Percentiles rank a stretch among this genome's conserved stretches.
Evolutionary conservation across 2,888 invertebrate genomes (phyloP).

Genomic region (Achlya flavicornis): DNA sequence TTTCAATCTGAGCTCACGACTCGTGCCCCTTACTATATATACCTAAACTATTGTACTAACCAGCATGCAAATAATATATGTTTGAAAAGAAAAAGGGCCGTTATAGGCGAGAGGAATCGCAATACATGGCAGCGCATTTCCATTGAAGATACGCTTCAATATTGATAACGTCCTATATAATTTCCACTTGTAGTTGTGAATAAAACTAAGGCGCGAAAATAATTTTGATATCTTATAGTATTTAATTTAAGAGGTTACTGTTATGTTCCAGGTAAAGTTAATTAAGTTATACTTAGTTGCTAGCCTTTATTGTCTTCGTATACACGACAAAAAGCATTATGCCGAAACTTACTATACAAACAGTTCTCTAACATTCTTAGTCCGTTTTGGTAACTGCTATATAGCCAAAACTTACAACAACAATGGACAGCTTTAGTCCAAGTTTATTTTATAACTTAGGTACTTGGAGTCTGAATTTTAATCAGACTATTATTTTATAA

Average conservation of each 20-base stretch:
- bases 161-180: background rate
- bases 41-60: no score
- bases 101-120: background rate
- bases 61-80: no score
- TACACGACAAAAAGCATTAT: background rate
- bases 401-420: background rate
- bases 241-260: background rate
- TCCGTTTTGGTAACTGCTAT: background rate
- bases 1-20: no score
- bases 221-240: background rate
- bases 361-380: conserved; percentile 5
- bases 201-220: no score
- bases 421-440: background rate
- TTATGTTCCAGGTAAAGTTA: background rate
- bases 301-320: conserved; percentile 10
- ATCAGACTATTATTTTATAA: background rate
- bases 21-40: no score
- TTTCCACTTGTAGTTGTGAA: no score
- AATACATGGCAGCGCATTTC: background rate
- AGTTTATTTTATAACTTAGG: background rate
- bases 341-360: background rate
- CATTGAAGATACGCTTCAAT: no score
- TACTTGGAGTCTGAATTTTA: background rate
- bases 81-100: no score
- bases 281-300: conserved; percentile 10